These are phyloP conservation scores for Peromyscus eremicus DNA, from an alignment of 2,797 vertebrate species.

Conservation along the genomic window DNA sequence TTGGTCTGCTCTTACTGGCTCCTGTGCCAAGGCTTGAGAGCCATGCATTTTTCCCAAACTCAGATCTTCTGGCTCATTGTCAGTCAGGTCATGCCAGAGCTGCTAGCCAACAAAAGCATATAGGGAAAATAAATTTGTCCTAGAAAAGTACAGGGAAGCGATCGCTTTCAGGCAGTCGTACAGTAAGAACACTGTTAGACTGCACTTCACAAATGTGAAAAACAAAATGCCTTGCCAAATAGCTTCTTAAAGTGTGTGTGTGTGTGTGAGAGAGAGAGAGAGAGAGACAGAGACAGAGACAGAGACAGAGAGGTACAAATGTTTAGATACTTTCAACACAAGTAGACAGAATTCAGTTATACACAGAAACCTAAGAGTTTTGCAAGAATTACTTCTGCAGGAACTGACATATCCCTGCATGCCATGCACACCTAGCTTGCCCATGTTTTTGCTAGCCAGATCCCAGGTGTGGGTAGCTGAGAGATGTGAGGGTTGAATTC, in stretches of 20 bases:
- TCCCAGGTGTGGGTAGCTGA: conserved; percentile 59
- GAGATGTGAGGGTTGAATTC: conserved; percentile 37
- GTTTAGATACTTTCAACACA: conserved; percentile 66
- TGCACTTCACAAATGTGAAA: conserved; percentile 79
- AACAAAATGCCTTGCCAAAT: conserved; percentile 83
- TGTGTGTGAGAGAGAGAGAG: background rate
- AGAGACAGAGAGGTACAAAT: conserved; percentile 53
- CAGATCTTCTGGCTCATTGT: conserved; percentile 89
- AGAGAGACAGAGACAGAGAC: background rate
- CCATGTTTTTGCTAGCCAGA: conserved; percentile 13
- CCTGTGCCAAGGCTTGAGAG: conserved; percentile 83
- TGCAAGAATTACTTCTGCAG: conserved; percentile 49
- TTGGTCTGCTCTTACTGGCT: conserved; percentile 82
- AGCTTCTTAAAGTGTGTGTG: background rate
- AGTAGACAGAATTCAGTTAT: conserved; percentile 36
- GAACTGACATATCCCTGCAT: background rate
- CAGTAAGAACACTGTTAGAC: conserved; percentile 88
- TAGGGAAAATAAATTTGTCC: conserved; percentile 91
- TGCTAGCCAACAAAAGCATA: conserved; percentile 90
- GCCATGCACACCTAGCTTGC: background rate
- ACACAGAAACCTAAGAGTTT: conserved; percentile 41
- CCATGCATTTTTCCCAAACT: conserved; percentile 84
- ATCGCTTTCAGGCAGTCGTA: conserved; percentile 87
- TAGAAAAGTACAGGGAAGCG: conserved; percentile 88
- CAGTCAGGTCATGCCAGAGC: conserved; percentile 86